Evolutionary conservation across 2,888 invertebrate genomes (phyloP), one percentile per base, ranked within the genome.

Genomic region (Pardosa pseudoannulata): DNA sequence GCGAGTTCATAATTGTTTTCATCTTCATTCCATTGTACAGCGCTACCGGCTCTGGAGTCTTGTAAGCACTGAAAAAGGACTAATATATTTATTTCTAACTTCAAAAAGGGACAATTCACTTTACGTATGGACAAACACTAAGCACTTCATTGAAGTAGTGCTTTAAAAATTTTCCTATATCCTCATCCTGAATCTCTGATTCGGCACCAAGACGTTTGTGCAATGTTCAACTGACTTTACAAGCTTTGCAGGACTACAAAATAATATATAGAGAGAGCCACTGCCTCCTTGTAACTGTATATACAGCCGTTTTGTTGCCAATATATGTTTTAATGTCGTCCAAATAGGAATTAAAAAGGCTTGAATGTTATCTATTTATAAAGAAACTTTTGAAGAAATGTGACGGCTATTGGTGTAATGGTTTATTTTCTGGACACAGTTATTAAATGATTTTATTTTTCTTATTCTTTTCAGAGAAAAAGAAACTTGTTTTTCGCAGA

Each of bases 281-380:
- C n/a, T 36, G 39, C 23, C 32, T 62, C 46, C 29, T 65, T 41
- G 64, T 39, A 75, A 32, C 56, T 75, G 29, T 64, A 39, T 31
- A 75, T 65, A 65, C 19, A 6, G 9, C 29, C 56, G n/a, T 39
- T 65, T 62, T 56, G 70, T 75, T 75, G 81, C 81, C 74, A 70
- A 56, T 78, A 36, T 50, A 74, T 81, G 80, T 78, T 67, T 83
- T 62, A 39, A 13, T 50, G 67, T 81, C 78, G 83, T 83, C 83
- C 83, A 78, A 23, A 73, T 83, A 83, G 83, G 29, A 83, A 36
- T 79, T 56, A 41, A 71, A 72, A 36, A 32, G 68, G 62, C 62
- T 28, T 83, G 83, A 67, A 78, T 83, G 83, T 83, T 78, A 67
- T 67, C 65, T 83, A 83, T 83, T 83, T 83, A 83, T 83, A 78